phyloP scores from a whole-genome alignment of 1,140 invertebrate species.

The Aporrectodea caliginosa region DNA sequence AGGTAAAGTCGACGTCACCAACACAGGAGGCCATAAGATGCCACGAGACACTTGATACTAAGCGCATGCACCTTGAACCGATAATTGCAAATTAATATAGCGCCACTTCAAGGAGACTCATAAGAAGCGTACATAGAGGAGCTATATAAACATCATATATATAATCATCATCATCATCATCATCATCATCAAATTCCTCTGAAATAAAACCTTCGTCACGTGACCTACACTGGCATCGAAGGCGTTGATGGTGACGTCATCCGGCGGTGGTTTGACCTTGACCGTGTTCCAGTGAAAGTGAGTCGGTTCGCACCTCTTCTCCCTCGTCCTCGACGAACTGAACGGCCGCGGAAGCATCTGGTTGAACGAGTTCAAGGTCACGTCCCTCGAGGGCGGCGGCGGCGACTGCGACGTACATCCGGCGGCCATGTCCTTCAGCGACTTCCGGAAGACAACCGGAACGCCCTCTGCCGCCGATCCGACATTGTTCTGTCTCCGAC shows the following conservation, averaged over 20 bases:
- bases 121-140: too few species aligned
- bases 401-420: not conserved
- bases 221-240: not conserved
- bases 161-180: too few species aligned
- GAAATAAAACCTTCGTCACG: not conserved
- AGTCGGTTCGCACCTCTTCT: constrained; percentile 21
- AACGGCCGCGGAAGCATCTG: not conserved
- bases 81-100: too few species aligned
- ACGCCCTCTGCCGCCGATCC: not conserved
- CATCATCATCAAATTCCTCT: too few species aligned
- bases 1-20: too few species aligned
- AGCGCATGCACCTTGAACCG: too few species aligned
- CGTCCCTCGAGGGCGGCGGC: not conserved
- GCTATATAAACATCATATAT: too few species aligned
- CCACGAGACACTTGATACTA: too few species aligned
- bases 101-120: too few species aligned
- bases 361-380: not conserved
- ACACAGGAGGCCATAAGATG: too few species aligned
- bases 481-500: constrained; percentile 72
- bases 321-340: not conserved
- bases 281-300: constrained; percentile 30
- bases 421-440: not conserved
- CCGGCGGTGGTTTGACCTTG: constrained; percentile 15
- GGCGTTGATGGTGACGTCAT: constrained; percentile 8
- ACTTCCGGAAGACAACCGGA: too few species aligned